Evolutionary conservation across 2,888 invertebrate species (phyloP).

Genomic region (Laspeyria flexula): DNA sequence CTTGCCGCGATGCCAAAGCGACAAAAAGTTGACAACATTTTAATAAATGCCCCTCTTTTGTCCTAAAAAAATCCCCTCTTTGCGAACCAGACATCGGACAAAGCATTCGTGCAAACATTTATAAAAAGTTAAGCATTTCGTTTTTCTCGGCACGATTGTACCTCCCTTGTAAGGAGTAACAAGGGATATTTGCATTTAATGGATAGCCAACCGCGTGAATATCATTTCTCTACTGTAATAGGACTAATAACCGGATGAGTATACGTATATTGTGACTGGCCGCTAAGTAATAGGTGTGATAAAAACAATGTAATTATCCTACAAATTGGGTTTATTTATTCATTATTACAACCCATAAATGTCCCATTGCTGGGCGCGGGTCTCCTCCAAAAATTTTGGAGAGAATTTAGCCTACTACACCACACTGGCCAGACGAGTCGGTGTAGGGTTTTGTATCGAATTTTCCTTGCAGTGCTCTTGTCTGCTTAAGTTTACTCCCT

Average conservation of each 20-base stretch:
- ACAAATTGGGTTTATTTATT: no score
- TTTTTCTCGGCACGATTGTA: slow-evolving; percentile 52
- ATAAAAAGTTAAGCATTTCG: slow-evolving; percentile 70
- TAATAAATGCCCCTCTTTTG: slow-evolving; percentile 74
- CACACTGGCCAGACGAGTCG: no score
- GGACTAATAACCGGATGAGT: slow-evolving; percentile 26
- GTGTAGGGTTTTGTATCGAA: no score
- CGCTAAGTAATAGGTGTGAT: neutral
- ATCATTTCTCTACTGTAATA: slow-evolving; percentile 40
- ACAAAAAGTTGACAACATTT: slow-evolving; percentile 69
- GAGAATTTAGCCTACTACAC: no score
- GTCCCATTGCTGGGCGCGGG: no score
- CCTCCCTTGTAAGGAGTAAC: slow-evolving; percentile 49
- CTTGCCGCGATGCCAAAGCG: slow-evolving; percentile 23
- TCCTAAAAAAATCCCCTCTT: slow-evolving; percentile 60
- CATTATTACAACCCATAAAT: no score
- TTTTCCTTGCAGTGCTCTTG: no score
- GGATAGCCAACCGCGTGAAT: slow-evolving; percentile 42
- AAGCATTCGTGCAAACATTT: slow-evolving; percentile 74
- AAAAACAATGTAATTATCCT: neutral
- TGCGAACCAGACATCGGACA: slow-evolving; percentile 68
- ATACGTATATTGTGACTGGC: slow-evolving; percentile 2
- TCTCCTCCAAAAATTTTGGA: no score
- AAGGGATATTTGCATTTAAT: slow-evolving; percentile 65
- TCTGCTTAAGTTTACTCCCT: no score